Percentiles rank a stretch among this genome's conserved stretches.
Evolutionary conservation across 2,797 vertebrate species (phyloP).

Genomic region (Amphiprion clarkii): DNA sequence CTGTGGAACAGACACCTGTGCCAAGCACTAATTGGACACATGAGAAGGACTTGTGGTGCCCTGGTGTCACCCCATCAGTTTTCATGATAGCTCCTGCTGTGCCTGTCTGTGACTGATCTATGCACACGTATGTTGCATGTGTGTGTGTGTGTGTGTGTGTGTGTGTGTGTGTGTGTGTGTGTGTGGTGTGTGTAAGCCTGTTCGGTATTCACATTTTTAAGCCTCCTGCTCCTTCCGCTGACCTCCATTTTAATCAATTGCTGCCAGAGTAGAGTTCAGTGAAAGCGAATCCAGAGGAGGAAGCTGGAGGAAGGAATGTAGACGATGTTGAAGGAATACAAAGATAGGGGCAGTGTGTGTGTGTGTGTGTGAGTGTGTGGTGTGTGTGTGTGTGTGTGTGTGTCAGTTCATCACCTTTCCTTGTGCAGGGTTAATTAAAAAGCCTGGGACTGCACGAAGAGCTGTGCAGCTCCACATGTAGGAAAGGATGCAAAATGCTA

Average conservation of each 20-base stretch:
- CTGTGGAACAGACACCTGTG: constrained; percentile 34
- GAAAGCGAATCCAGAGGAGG: constrained; percentile 6
- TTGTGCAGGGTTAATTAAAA: constrained; percentile 50
- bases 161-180: constrained; percentile 8
- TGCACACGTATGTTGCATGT: not conserved
- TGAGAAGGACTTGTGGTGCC: constrained; percentile 50
- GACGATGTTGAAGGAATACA: constrained; percentile 16
- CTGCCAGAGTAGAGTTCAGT: constrained; percentile 4
- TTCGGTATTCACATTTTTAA: constrained; percentile 2
- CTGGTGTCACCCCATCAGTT: constrained; percentile 45
- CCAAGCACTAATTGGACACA: constrained; percentile 65
- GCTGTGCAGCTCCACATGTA: not conserved
- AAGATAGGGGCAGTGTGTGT: not conserved
- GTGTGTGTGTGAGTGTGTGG: not conserved
- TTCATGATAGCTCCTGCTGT: constrained; percentile 56
- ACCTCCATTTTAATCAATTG: constrained; percentile 53
- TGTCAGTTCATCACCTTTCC: constrained; percentile 33
- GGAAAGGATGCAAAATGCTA: constrained; percentile 48
- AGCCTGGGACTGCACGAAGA: constrained; percentile 32
- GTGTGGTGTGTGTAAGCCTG: not conserved
- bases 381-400: too few species aligned
- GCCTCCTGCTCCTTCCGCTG: constrained; percentile 16
- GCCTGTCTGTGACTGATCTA: constrained; percentile 46
- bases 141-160: not conserved
- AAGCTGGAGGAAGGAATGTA: not conserved